A percentile compares a stretch with the other conserved stretches of the same genome.
Evolutionary conservation across 2,113 vertebrate genomes (phyloP).

Genomic region (Myrmophylax atrothorax): DNA sequence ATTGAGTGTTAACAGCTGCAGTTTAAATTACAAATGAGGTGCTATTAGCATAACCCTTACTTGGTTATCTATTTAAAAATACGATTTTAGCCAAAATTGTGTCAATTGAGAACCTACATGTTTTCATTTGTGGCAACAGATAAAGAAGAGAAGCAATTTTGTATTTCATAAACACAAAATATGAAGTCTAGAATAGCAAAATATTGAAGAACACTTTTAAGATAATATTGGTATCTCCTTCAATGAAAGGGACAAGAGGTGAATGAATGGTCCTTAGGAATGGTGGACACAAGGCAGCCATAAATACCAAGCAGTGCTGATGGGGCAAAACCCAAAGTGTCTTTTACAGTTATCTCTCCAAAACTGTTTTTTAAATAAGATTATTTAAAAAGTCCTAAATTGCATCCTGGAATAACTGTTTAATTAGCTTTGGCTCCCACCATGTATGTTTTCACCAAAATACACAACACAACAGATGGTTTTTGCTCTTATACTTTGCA

Average conservation of each 20-base stretch:
- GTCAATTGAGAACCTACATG: constrained; percentile 28
- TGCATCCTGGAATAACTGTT: not conserved
- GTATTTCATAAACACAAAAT: not conserved
- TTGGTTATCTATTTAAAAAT: constrained; percentile 62
- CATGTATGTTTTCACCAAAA: constrained; percentile 39
- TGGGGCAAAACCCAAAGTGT: not conserved
- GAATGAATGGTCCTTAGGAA: not conserved
- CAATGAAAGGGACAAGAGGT: not conserved
- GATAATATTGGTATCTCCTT: not conserved
- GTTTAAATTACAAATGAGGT: constrained; percentile 67
- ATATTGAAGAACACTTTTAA: not conserved
- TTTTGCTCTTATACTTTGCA: constrained; percentile 9
- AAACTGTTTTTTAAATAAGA: not conserved
- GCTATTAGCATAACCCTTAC: constrained; percentile 57
- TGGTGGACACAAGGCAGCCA: not conserved
- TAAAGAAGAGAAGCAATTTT: not conserved
- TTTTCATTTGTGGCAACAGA: constrained; percentile 42
- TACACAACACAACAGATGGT: constrained; percentile 45
- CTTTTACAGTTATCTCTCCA: not conserved
- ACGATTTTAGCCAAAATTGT: constrained; percentile 41
- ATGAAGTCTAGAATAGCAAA: not conserved
- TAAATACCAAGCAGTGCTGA: not conserved
- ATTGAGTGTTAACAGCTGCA: constrained; percentile 56
- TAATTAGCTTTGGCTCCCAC: constrained; percentile 21
- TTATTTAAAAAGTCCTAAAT: not conserved